Conservation (phyloP, 2,113 vertebrate genomes). For the Zosterops hypoxanthus region DNA sequence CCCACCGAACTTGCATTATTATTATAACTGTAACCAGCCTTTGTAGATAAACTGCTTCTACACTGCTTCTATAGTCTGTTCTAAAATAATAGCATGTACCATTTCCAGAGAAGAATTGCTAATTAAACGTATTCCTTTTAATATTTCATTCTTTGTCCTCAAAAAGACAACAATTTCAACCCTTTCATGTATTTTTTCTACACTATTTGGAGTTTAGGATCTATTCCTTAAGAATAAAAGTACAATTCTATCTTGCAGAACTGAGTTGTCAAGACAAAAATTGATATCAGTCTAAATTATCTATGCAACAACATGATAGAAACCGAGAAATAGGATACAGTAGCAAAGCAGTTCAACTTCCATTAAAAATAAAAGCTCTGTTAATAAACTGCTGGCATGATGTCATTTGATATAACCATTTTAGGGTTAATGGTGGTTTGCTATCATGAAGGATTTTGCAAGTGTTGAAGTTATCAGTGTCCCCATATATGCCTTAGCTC, state of each 20-base stretch:
- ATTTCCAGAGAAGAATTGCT: background rate
- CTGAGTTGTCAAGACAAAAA: background rate
- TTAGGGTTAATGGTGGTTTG: conserved; percentile 76
- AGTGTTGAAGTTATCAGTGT: conserved; percentile 48
- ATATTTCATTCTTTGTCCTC: background rate
- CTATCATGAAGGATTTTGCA: conserved; percentile 70
- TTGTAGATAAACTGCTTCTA: background rate
- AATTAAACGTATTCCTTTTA: background rate
- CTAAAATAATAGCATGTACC: background rate
- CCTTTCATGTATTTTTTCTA: background rate
- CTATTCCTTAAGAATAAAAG: background rate
- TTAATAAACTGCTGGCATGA: conserved; percentile 66
- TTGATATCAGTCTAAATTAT: background rate
- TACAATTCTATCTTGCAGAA: background rate
- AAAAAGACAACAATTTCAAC: background rate
- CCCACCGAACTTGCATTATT: background rate
- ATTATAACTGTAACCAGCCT: background rate
- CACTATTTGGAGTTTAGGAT: background rate
- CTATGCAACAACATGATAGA: conserved; percentile 32
- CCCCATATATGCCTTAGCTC: conserved; percentile 42
- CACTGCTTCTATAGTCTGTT: background rate
- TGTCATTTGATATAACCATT: conserved; percentile 60
- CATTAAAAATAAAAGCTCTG: conserved; percentile 56
- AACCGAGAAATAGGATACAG: background rate
- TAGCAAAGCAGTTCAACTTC: conserved; percentile 56